These are phyloP conservation scores for Pygmarrhopalites habei DNA, from an alignment of 1,140 invertebrate genomes.

Conservation along the genomic window DNA sequence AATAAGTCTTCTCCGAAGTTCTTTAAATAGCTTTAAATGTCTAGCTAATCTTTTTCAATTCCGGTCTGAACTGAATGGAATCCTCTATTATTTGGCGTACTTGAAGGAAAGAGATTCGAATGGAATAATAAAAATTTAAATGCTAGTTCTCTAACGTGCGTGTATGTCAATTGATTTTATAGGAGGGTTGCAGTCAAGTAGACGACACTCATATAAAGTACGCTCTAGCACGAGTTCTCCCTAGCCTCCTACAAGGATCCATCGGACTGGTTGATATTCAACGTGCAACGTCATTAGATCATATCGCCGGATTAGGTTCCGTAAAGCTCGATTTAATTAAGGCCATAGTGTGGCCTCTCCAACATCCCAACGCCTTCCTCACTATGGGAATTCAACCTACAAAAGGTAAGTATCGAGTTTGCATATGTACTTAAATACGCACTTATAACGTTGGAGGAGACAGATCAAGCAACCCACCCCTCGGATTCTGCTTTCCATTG, in stretches of 20 bases:
- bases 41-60: no score
- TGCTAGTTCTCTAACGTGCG: no score
- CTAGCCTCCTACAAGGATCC: slow-evolving; percentile 51
- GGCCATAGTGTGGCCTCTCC: slow-evolving; percentile 58
- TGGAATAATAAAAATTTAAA: no score
- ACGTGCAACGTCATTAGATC: slow-evolving; percentile 48
- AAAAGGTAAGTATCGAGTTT: slow-evolving; percentile 45
- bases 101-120: no score
- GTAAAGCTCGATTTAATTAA: slow-evolving; percentile 56
- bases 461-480: background rate
- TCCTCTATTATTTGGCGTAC: no score
- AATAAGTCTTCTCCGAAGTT: no score
- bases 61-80: no score
- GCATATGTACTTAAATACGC: no score
- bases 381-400: slow-evolving; percentile 54
- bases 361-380: slow-evolving; percentile 53
- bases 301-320: slow-evolving; percentile 58
- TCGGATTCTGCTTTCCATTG: background rate
- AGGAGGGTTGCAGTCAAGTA: slow-evolving; percentile 10
- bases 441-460: no score
- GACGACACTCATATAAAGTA: slow-evolving; percentile 38
- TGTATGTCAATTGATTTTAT: no score
- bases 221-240: slow-evolving; percentile 44
- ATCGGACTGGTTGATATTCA: slow-evolving; percentile 49
- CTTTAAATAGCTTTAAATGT: no score